These are phyloP conservation scores for Polyergus mexicanus DNA, from an alignment of 1,140 invertebrate genomes.

Conservation along the genomic window DNA sequence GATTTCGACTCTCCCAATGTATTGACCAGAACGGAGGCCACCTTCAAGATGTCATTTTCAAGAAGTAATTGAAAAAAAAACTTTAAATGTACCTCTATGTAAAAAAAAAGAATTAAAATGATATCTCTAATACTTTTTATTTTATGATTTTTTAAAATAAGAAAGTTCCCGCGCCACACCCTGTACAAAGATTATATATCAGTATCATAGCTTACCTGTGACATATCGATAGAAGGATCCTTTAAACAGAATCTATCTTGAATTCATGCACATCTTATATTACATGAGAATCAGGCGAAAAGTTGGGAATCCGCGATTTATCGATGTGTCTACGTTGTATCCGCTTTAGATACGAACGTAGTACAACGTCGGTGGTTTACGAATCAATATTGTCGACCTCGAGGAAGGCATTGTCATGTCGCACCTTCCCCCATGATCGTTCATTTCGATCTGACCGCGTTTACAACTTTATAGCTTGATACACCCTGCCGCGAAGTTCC, in stretches of 20 bases:
- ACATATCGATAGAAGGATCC: neutral
- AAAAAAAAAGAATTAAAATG: too few species aligned
- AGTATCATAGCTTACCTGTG: neutral
- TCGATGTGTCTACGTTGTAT: constrained; percentile 55
- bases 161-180: too few species aligned
- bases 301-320: constrained; percentile 28
- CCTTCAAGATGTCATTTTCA: too few species aligned
- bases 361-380: constrained; percentile 49
- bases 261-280: neutral
- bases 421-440: constrained; percentile 34
- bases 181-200: neutral
- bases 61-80: too few species aligned
- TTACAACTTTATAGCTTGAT: constrained; percentile 56
- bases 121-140: too few species aligned
- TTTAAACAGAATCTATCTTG: neutral
- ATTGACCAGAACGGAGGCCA: too few species aligned
- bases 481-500: constrained; percentile 15
- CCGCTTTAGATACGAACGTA: constrained; percentile 20
- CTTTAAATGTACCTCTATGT: too few species aligned
- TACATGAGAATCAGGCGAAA: constrained; percentile 13
- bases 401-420: constrained; percentile 58
- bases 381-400: constrained; percentile 70
- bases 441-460: constrained; percentile 66
- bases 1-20: too few species aligned
- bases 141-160: too few species aligned